Base-by-base conservation (phyloP, 2,797 vertebrate genomes). In the Microhierax caerulescens region DNA sequence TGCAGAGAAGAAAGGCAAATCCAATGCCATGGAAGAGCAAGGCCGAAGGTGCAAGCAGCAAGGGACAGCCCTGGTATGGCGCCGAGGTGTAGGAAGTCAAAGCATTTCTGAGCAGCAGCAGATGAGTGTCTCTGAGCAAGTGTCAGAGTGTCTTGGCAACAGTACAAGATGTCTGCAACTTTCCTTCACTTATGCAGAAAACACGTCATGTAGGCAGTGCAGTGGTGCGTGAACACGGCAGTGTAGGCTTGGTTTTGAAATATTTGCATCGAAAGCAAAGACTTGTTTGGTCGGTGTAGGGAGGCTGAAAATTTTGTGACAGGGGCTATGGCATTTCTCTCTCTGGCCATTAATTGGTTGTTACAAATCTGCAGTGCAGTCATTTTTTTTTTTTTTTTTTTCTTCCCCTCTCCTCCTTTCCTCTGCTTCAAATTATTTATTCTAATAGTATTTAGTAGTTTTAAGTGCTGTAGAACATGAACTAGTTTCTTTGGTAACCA, bases 401-500 rank as follows among this genome's bases (percentile, higher is more conserved):
- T 2, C 4, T 9, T 22, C 13, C 3, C 5, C 27, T 21, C 21
- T 28, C 13, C 17, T 5, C 65, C 56, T 59, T 63, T 50, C 56
- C 64, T 79, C 57, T 80, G 50, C 83, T 91, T 97, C 81, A 79
- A 95, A 95, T 96, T 97, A 96, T 98, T 98, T 98, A 95, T 96
- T 98, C 92, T 93, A 65, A 96, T 94, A 94, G 96, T 98, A 97
- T 93, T 93, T 97, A 96, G 95, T 97, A 97, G 96, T 97, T 98
- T 97, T 96, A 97, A 93, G 96, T 94, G 90, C 88, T 97, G 95
- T 97, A 95, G 96, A 97, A 97, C 93, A 97, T 96, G 91, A 88
- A 97, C 97, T 97, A 97, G 97, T 98, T 98, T 98, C 98, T 98
- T 97, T 98, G 97, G 98, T 97, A 98, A 98, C 96, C 94, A 96